Conservation (phyloP, 2,797 vertebrate species). For the Acipenser ruthenus region DNA sequence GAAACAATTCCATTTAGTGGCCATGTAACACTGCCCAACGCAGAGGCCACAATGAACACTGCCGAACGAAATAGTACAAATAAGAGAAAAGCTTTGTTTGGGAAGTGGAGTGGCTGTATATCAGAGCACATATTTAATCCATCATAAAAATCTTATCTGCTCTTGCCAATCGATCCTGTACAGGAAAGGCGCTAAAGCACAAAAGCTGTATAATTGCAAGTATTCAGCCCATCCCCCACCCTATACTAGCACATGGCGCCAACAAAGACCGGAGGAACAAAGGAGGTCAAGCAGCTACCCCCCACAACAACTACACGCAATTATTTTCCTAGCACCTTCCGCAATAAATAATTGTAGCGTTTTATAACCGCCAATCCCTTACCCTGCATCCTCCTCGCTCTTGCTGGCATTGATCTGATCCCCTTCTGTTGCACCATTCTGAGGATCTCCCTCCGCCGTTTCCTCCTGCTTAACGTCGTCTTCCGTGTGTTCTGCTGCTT, state of each 20-base stretch:
- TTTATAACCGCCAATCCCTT: constrained; percentile 29
- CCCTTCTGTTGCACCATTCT: constrained; percentile 69
- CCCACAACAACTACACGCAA: neutral
- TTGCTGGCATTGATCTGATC: constrained; percentile 91
- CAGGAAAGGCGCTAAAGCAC: too few species aligned
- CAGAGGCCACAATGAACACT: too few species aligned
- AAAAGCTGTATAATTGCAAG: neutral
- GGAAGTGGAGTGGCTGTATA: neutral
- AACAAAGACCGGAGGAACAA: constrained; percentile 66
- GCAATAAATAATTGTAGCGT: neutral
- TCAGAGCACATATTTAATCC: neutral
- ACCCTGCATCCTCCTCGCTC: constrained; percentile 91
- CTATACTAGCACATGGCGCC: constrained; percentile 56
- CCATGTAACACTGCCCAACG: too few species aligned
- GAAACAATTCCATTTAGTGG: too few species aligned
- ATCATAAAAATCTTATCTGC: too few species aligned
- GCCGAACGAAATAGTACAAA: constrained; percentile 3
- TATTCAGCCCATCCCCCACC: constrained; percentile 52
- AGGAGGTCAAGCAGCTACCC: constrained; percentile 37
- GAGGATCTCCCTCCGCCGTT: constrained; percentile 40
- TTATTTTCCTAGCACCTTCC: neutral
- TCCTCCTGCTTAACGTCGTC: constrained; percentile 20
- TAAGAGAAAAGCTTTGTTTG: neutral
- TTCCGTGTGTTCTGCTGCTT: neutral
- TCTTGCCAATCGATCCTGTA: too few species aligned